Evolutionary conservation across 2,797 vertebrate genomes (phyloP), one percentile per base, ranked within the genome.

Genomic region (Rhincodon typus): DNA sequence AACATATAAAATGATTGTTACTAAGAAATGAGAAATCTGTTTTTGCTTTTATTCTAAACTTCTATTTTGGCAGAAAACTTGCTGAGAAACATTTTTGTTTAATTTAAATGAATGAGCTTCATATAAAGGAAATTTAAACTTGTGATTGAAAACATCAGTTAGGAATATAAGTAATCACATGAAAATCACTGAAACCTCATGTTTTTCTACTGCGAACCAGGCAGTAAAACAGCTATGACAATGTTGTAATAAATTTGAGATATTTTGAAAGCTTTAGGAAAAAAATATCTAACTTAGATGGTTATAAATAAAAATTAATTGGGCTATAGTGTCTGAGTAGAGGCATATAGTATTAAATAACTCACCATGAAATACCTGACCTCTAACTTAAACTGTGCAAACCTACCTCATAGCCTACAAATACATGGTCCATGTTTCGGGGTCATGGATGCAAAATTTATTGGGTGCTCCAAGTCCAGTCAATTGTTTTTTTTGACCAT

Each of bases 251-350:
- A 95, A 95, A 95, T 74, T 74, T 34, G 46, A 57, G 70, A 57
- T 77, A 95, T 95, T 77, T 95, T 95, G 69, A 95, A 77, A 50
- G 94, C 42, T 77, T 95, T 95, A 69, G 12, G 70, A 34, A 57
- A n/a, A 74, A 94, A 6, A 67, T 57, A 62, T 95, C 46, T 95
- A 50, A 77, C 30, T 12, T 77, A 30, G 50, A 30, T 95, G 30
- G 94, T 95, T 74, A 95, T 94, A 94, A 94, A 94, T 95, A 72
- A 94, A 72, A 74, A 46, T 34, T 93, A 93, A 93, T 93, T 93
- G 90, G 66, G 90, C 69, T 74, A 72, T 72, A 94, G 94, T 74
- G 67, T 72, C 94, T 94, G 25, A 53, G 69, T 69, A 74, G 38
- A 30, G 17, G 38, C 94, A 74, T 94, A 17, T 94, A 94, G 94